These are phyloP conservation scores for Drosophila pegasa DNA, from an alignment of 2,888 invertebrate genomes.

Conservation along the genomic window DNA sequence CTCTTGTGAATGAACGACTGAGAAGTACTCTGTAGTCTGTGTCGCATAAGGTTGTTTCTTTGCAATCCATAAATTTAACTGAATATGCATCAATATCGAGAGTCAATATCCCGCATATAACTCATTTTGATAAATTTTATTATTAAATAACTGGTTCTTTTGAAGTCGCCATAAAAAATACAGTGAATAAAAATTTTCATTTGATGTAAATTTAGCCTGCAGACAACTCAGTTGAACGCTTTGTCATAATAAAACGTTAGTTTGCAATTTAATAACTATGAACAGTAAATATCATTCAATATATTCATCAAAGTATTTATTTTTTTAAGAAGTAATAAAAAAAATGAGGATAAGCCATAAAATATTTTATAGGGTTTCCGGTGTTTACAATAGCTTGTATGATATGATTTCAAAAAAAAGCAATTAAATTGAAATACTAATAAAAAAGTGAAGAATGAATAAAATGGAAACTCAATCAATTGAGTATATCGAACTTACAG, in stretches of 20 bases:
- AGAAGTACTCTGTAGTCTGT: neutral
- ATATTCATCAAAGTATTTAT: neutral
- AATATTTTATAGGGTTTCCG: neutral
- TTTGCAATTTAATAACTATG: neutral
- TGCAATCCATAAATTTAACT: no score
- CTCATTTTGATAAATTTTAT: no score
- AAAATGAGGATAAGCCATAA: neutral
- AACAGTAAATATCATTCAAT: neutral
- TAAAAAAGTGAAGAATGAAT: slow-evolving; percentile 18
- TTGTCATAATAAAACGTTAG: neutral
- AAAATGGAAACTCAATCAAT: slow-evolving; percentile 6
- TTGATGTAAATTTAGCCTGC: neutral
- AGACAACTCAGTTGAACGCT: neutral
- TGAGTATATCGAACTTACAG: neutral
- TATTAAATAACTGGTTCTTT: no score
- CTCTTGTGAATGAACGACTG: neutral
- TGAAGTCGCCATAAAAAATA: neutral
- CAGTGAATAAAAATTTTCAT: neutral
- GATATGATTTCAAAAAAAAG: neutral
- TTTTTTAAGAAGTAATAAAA: neutral
- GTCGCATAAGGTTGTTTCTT: no score
- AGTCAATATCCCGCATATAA: no score
- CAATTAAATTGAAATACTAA: neutral
- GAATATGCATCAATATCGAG: no score
- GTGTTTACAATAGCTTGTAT: slow-evolving; percentile 23